Evolutionary conservation across 2,797 vertebrate species (phyloP).

Genomic region (Zalophus californianus): DNA sequence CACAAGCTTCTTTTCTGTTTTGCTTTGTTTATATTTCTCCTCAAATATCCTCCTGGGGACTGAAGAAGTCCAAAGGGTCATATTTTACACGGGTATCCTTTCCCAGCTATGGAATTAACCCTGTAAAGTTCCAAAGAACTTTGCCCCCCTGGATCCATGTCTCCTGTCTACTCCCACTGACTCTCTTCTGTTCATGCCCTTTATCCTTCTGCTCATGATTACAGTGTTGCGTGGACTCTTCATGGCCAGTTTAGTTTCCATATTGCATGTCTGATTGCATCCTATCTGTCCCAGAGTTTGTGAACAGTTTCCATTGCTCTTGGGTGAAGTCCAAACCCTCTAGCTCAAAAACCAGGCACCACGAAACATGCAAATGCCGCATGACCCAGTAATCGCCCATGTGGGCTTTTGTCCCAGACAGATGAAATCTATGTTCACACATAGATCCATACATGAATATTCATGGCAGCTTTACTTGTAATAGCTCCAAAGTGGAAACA

Average conservation of each 20-base stretch:
- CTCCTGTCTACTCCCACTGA: background rate
- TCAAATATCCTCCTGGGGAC: background rate
- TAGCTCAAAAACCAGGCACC: background rate
- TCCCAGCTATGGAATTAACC: background rate
- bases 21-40: background rate
- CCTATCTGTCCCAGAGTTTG: background rate
- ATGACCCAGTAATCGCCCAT: background rate
- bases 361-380: rapidly evolving
- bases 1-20: background rate
- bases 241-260: rapidly evolving
- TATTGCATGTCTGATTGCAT: background rate
- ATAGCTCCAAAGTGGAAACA: background rate
- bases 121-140: background rate
- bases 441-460: background rate
- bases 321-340: background rate
- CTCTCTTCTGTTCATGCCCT: rapidly evolving
- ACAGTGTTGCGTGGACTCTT: no score
- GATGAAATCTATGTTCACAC: background rate
- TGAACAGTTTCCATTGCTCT: background rate
- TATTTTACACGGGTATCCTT: background rate
- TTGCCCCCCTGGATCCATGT: no score
- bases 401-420: background rate
- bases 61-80: background rate
- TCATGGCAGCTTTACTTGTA: background rate
- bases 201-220: no score